Evolutionary conservation across 2,113 vertebrate genomes (phyloP), one percentile per base, ranked within the genome.

Genomic region (Jaculus jaculus): DNA sequence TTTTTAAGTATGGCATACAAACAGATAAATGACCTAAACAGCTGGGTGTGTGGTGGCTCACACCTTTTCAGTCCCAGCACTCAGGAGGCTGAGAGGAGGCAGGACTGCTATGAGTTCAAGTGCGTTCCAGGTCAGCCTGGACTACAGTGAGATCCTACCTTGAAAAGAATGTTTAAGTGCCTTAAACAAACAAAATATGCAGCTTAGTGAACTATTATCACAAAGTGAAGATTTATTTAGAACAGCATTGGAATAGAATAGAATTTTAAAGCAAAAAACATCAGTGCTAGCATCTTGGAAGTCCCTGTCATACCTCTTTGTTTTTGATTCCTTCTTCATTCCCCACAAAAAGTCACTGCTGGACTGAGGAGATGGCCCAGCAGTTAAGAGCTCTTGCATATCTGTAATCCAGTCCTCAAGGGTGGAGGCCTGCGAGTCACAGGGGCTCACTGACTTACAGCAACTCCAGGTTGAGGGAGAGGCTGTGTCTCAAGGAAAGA

Each of bases 181-280:
- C 58, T 54, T 12, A 84, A 94, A 54, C n/a, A 58, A 71, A 73
- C 78, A 90, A 92, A 92, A 81, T 69, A 63, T 74, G 15, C 10
- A 60, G 9, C 30, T 54, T 39, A 63, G 42, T 37, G 61, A 84
- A 71, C 87, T 84, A 54, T 90, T 81, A 54, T 68, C 61, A 71
- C 72, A 28, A 30, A 89, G 47, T 69, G 61, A 87, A 66, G 37
- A 63, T 8, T 80, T 78, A 10, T 21, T 4, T 80, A 84, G 73
- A 28, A 7, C 51, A 54, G 30, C 23, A 7, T 21, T 68, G 54
- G 63, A 87, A 47, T 32, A 37, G 65, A 65, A 26, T 34, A 54
- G 20, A 75, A 77, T 28, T 54, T 58, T 39, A 34, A 30, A 86
- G 13, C 51, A 37, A 0, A 72, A 79, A 77, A 54, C 13, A 54